Evolutionary conservation across 1,140 invertebrate species (phyloP).

Genomic region (Odontomachus brunneus): DNA sequence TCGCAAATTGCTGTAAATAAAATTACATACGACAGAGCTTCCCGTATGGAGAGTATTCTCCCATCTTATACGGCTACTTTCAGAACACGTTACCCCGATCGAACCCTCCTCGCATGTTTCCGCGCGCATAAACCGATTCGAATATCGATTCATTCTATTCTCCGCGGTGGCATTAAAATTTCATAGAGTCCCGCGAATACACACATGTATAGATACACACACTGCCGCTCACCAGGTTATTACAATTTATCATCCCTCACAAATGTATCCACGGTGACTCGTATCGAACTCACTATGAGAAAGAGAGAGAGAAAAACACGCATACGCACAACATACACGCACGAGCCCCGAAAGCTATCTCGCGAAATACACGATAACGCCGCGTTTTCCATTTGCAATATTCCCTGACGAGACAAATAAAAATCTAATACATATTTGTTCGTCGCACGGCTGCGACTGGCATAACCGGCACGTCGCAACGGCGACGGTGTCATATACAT

Average conservation of each 20-base stretch:
- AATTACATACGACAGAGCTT: neutral
- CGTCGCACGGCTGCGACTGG: constrained; percentile 32
- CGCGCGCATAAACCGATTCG: constrained; percentile 12
- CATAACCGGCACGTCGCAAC: constrained; percentile 55
- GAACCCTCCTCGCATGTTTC: neutral
- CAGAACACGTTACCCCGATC: neutral
- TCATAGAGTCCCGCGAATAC: constrained; percentile 37
- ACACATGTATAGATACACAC: too few species aligned
- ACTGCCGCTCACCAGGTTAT: constrained; percentile 34
- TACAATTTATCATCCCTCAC: constrained; percentile 46
- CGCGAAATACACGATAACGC: constrained; percentile 46
- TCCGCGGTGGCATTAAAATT: constrained; percentile 46
- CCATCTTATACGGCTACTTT: neutral
- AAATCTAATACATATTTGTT: constrained; percentile 74
- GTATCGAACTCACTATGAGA: neutral
- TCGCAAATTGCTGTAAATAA: too few species aligned
- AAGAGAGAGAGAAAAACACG: neutral
- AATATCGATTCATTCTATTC: constrained; percentile 54
- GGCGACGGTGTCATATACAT: too few species aligned
- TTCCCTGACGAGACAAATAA: constrained; percentile 61
- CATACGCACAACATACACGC: neutral
- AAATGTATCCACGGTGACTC: neutral
- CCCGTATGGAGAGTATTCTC: neutral
- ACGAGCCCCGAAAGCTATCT: neutral
- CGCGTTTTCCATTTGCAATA: constrained; percentile 68